Conservation (phyloP, 2,113 vertebrate genomes). For the Pteronura brasiliensis region DNA sequence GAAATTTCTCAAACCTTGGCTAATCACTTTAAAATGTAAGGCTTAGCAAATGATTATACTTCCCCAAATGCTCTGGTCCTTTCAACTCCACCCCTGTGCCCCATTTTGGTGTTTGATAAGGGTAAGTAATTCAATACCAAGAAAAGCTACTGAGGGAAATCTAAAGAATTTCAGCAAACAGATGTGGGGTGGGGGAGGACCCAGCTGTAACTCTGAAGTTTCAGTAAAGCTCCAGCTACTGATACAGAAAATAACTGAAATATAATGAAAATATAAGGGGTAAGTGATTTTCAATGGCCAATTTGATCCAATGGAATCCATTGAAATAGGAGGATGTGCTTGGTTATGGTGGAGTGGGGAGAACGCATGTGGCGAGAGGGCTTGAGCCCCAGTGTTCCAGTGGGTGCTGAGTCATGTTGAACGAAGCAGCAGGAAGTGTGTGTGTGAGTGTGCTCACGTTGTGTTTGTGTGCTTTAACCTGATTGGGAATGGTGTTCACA, state of each 20-base stretch:
- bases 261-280: constrained; percentile 3
- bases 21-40: constrained; percentile 76
- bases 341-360: constrained; percentile 40
- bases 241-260: constrained; percentile 64
- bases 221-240: constrained; percentile 44
- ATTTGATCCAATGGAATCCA: background rate
- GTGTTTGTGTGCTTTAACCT: background rate
- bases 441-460: background rate
- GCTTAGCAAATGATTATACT: constrained; percentile 69
- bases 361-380: background rate
- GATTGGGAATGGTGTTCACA: background rate
- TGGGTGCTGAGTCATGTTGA: background rate
- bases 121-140: background rate
- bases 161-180: background rate
- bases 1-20: constrained; percentile 83
- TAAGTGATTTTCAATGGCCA: constrained; percentile 48
- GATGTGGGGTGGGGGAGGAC: background rate
- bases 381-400: background rate
- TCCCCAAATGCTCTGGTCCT: constrained; percentile 42
- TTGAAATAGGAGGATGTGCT: constrained; percentile 40
- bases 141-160: background rate
- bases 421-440: constrained; percentile 15
- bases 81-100: background rate
- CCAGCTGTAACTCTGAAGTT: background rate
- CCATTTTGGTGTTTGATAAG: background rate